A percentile compares a stretch with the other conserved stretches of the same genome.
Conservation (phyloP, 2,113 vertebrate genomes). For the Ceyx cyanopectus region DNA sequence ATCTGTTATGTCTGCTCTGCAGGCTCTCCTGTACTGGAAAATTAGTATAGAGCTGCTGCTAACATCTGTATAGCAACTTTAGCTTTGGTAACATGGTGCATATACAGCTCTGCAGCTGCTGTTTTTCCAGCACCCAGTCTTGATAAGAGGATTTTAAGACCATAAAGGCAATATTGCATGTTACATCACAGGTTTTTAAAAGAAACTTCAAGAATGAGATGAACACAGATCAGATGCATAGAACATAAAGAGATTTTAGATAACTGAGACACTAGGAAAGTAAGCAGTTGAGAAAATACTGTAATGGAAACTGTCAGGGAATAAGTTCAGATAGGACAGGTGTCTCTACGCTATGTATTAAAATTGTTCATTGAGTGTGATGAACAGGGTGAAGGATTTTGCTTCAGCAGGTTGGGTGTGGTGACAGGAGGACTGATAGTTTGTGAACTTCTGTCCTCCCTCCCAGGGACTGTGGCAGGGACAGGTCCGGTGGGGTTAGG, state of each 20-base stretch:
- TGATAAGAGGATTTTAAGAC: neutral
- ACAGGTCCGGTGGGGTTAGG: too few species aligned
- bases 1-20: rapidly evolving
- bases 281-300: neutral
- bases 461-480: too few species aligned
- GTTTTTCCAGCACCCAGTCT: neutral
- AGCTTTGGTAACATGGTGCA: neutral
- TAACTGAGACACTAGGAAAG: neutral
- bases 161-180: neutral
- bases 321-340: neutral
- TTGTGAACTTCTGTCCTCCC: too few species aligned
- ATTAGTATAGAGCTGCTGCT: neutral
- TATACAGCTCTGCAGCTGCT: neutral
- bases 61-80: neutral
- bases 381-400: too few species aligned
- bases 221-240: neutral
- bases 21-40: neutral
- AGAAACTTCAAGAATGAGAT: neutral
- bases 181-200: neutral
- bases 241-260: neutral
- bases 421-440: too few species aligned
- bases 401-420: too few species aligned
- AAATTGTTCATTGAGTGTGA: neutral
- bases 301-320: neutral
- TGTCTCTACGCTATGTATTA: neutral